Evolutionary conservation across 2,797 vertebrate genomes (phyloP).

Genomic region (Argentina silus): DNA sequence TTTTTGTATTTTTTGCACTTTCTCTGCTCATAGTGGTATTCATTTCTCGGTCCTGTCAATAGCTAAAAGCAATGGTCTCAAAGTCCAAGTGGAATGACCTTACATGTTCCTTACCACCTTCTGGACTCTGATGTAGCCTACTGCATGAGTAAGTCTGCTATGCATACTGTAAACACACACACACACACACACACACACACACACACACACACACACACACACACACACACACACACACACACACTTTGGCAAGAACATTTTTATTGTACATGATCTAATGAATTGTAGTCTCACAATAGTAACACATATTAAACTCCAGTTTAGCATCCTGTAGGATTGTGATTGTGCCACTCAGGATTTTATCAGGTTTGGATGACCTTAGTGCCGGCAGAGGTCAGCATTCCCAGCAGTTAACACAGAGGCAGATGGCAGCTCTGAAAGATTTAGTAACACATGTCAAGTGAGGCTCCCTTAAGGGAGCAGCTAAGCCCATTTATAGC

Average conservation of each 20-base stretch:
- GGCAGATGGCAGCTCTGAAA: slow-evolving; percentile 81
- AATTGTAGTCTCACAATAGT: slow-evolving; percentile 3
- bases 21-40: slow-evolving; percentile 25
- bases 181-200: slow-evolving; percentile 16
- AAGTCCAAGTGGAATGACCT: slow-evolving; percentile 44
- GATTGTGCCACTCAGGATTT: slow-evolving; percentile 46
- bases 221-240: background rate
- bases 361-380: slow-evolving; percentile 75
- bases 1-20: slow-evolving; percentile 6
- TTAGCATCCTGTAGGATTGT: slow-evolving; percentile 19
- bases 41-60: slow-evolving; percentile 34
- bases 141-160: slow-evolving; percentile 6
- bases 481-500: slow-evolving; percentile 77
- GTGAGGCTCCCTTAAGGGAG: slow-evolving; percentile 76
- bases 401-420: slow-evolving; percentile 73
- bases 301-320: slow-evolving; percentile 24
- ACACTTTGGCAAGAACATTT: background rate
- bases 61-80: slow-evolving; percentile 35
- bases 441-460: slow-evolving; percentile 84
- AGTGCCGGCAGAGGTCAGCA: slow-evolving; percentile 74
- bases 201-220: slow-evolving; percentile 8
- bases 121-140: slow-evolving; percentile 22
- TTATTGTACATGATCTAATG: background rate
- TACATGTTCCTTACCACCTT: slow-evolving; percentile 25
- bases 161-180: slow-evolving; percentile 29